Percentiles rank a stretch among this genome's conserved stretches.
phyloP scores from a whole-genome alignment of 2,888 invertebrate species.

The Idaea straminata region DNA sequence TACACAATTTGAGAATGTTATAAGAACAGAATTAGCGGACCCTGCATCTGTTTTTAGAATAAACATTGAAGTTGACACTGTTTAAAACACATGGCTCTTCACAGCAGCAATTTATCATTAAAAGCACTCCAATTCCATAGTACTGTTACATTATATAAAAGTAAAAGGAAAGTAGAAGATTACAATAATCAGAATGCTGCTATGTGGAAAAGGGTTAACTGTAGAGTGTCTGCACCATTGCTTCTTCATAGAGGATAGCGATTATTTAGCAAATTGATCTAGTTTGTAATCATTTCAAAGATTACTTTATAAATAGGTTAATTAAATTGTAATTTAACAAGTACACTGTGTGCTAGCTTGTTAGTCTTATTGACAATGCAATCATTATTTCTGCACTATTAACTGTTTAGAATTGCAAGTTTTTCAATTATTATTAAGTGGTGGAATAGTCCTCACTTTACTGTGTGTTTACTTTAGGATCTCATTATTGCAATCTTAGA shows the following conservation, averaged over 20 bases:
- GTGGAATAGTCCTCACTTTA: neutral
- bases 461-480: neutral
- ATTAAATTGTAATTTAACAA: neutral
- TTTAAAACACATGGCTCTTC: slow-evolving; percentile 32
- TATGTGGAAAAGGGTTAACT: neutral
- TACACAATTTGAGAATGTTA: slow-evolving; percentile 89
- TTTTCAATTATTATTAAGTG: no score
- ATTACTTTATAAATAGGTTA: neutral
- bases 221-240: neutral
- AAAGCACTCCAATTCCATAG: no score
- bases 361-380: no score
- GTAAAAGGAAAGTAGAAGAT: slow-evolving; percentile 87
- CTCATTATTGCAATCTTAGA: neutral
- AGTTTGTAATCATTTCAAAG: neutral
- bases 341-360: neutral
- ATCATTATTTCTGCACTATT: no score
- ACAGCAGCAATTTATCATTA: no score
- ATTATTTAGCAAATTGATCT: slow-evolving; percentile 12
- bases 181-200: slow-evolving; percentile 75
- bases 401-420: no score
- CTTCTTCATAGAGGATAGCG: neutral
- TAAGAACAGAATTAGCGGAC: slow-evolving; percentile 84
- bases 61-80: slow-evolving; percentile 87
- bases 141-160: no score
- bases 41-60: slow-evolving; percentile 87